Base-by-base conservation (phyloP, 2,888 invertebrate species). In the Horisme vitalbata region DNA sequence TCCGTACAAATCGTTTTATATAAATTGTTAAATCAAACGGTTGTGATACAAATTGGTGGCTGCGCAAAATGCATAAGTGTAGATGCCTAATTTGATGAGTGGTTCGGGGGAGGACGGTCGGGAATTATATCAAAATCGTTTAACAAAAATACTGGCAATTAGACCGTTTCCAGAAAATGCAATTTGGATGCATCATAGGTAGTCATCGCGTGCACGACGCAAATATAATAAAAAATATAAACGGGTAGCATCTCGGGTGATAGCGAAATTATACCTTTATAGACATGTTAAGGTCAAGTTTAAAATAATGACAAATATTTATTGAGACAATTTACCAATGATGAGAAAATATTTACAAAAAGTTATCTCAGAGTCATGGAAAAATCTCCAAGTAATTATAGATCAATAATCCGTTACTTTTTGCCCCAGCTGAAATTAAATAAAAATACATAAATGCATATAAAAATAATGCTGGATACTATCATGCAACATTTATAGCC, bases 11-110 rank as follows among this genome's bases (percentile, higher is more conserved):
- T 69, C 70, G 76, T 76, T 84, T 81, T 78, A 59, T 72, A 44
- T 31, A 44, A 48, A 44, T 49, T 49, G 35, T 49, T 72, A 76
- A 84, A 86, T 79, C 70, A 83, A 83, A 82, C 73, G 75, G 72
- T 70, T 68, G 70, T 61, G 59, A 65, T 36, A 55, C 59, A 77
- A 86, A 88, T 83, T 84, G 79, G 63, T 68, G 71, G 75, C 71
- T 76, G 63, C 71, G 74, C 73, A 78, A 86, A 87, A 81, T 75
- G 78, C 77, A 78, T 86, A 85, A 85, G 76, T 74, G 75, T 74
- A 75, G 75, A 81, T 79, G 79, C 86, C 85, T 83, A 79, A 74
- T 79, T 77, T 85, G 82, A 88, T 88, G 75, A 83, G 67, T 63
- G 84, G 83, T 80, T 81, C 46, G 56, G 55, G 53, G 63, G 54